A percentile compares a stretch with the other conserved stretches of the same genome.
Conservation (phyloP, 2,113 vertebrate species). For the Protobothrops mucrosquamatus region DNA sequence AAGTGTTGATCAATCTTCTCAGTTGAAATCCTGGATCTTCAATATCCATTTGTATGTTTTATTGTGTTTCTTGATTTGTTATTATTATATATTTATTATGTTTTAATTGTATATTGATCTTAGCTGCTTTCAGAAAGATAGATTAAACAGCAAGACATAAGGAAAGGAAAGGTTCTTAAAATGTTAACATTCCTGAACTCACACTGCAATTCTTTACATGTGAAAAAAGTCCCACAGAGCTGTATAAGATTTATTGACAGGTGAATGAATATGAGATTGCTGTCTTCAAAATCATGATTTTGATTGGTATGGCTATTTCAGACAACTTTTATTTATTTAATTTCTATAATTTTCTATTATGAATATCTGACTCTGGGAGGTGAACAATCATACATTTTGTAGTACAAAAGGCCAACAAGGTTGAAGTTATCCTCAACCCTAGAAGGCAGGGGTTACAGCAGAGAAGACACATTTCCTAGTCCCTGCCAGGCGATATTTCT, state of each 20-base stretch:
- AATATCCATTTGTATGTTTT: neutral
- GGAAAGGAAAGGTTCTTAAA: neutral
- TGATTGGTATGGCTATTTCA: neutral
- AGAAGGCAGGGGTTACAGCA: neutral
- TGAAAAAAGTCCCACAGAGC: neutral
- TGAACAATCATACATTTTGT: neutral
- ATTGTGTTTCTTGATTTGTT: neutral
- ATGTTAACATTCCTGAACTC: neutral
- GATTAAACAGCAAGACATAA: neutral
- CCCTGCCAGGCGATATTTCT: neutral
- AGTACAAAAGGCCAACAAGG: neutral
- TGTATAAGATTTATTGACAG: neutral
- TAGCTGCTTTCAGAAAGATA: neutral
- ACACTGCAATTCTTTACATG: neutral
- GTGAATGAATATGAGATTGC: neutral
- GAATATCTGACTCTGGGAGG: neutral
- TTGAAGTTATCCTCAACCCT: neutral
- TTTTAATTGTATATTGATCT: neutral
- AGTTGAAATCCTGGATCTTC: neutral
- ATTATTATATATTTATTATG: neutral
- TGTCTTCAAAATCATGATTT: neutral
- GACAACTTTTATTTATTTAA: neutral
- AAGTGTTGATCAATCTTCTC: neutral
- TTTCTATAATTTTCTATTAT: neutral
- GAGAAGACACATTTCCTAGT: neutral